These are phyloP conservation scores for Accipiter virgatus DNA, from an alignment of 2,113 vertebrate genomes.

Conservation along the genomic window DNA sequence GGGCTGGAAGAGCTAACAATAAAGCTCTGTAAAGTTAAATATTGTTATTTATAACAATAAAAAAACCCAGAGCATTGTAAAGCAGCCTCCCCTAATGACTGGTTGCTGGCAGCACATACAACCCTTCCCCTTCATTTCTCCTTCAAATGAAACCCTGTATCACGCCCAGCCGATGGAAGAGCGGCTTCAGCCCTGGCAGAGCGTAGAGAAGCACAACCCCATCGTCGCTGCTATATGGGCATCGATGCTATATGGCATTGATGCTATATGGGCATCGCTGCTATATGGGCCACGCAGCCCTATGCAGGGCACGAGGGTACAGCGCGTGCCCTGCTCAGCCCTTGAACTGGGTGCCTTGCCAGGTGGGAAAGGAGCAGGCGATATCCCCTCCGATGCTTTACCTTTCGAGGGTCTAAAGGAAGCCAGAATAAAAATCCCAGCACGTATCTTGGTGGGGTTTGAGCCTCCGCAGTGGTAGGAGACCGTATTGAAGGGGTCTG, in stretches of 20 bases:
- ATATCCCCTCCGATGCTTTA: fast-evolving
- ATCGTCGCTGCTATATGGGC: fast-evolving
- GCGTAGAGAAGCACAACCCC: neutral
- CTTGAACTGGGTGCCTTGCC: neutral
- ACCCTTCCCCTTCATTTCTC: neutral
- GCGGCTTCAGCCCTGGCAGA: neutral
- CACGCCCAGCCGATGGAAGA: neutral
- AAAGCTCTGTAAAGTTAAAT: neutral
- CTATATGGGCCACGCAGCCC: neutral
- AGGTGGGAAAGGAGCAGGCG: neutral
- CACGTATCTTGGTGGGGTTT: fast-evolving
- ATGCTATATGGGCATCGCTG: too few relatives aligned
- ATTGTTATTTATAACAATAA: neutral
- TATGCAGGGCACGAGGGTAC: neutral
- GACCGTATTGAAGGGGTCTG: neutral
- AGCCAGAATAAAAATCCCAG: neutral
- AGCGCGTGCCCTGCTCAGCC: neutral
- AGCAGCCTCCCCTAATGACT: fast-evolving
- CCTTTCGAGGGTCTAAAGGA: too few relatives aligned
- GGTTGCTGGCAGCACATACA: neutral
- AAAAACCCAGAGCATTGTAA: neutral
- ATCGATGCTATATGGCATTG: too few relatives aligned
- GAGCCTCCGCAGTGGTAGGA: neutral
- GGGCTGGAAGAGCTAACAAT: neutral
- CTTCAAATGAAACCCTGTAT: neutral